Base-by-base conservation (phyloP, 2,888 invertebrate genomes). In the Byasa hedistus region DNA sequence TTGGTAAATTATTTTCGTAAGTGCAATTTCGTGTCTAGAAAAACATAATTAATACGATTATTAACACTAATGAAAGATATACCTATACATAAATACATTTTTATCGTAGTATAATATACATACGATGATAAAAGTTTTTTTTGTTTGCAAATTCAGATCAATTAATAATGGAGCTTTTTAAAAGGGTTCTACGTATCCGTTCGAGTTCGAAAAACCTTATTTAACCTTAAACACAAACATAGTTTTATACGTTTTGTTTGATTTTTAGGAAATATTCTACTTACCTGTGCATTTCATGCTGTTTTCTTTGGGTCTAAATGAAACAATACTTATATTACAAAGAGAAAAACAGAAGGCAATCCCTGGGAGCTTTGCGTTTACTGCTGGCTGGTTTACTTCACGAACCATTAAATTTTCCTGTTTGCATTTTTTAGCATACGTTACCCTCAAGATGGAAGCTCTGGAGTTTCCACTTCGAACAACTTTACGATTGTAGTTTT, bases 381-480 rank as follows among this genome's bases (percentile, higher is more conserved):
- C 68, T 71, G 70, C 71, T 80, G 81, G 83, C 83, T 84, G 81
- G 84, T 84, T 90, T 85, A 85, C 86, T 90, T 91, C 90, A 91
- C 91, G 91, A 84, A 79, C 87, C 91, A 91, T 91, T 90, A 90
- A 91, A 87, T 91, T 89, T 91, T 86, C 87, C 87, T 88, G 87
- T 90, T 91, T 91, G 90, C 88, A 91, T 91, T 91, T 91, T 91
- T 91, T 90, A 90, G 86, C 91, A 91, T 90, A 91, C 85, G 90
- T 87, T 91, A 88, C 83, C 83, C 83, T 79, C 80, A 79, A 86
- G 85, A 74, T 73, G 75, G 72, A 72, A 68, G 71, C 72, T 52
- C 51, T 64, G 48, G 24, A 56, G 62, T 55, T 57, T 62, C 48
- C 75, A 75, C 75, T 76, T 76, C 79, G 80, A 81, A 79, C 79